Base-by-base conservation (phyloP, 2,113 vertebrate species). In the Microcebus ravelobensis region DNA sequence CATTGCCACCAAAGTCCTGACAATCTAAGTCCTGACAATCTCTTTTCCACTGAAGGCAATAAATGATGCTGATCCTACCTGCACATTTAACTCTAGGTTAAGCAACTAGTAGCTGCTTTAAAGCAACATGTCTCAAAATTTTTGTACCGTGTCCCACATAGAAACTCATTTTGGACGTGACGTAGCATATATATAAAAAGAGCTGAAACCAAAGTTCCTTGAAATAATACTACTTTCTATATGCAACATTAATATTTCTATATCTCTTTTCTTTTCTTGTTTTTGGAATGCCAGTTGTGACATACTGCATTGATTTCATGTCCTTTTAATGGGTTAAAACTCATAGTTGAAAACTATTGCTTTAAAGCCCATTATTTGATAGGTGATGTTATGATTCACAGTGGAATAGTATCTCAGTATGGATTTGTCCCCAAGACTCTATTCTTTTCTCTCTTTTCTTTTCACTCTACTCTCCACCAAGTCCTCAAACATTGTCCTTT, bases 201-300 rank as follows among this genome's bases (percentile, higher is more conserved):
- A 87, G 21, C 27, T 70, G n/a, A 81, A 87, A 50, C 42, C n/a
- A 55, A 90, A 71, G 27, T 55, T 76, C 86, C 55, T 63, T n/a
- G 50, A 73, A 74, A 61, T 68, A 57, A 68, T 14, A 68, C 50
- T 48, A 52, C 6, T 5, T 8, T 27, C 27, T 61, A 68, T 31
- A 57, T 8, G 48, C 18, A 80, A 42, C 25, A 73, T 23, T 61
- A 17, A 36, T 27, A 68, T 39, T 57, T 87, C 59, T 50, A 15
- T 29, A 17, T 74, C 31, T 45, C 55, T 18, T 65, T 59, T 3
- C 6, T 6, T 36, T 74, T 27, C 42, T 39, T 29, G 9, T 65
- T 59, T 63, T 71, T 31, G 18, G 31, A 39, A 59, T 2, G 7
- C 55, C 48, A 25, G 12, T 11, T 65, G 63, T 77, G 11, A 84